Evolutionary conservation across 2,888 invertebrate species (phyloP).

Genomic region (Coelinius sp.): DNA sequence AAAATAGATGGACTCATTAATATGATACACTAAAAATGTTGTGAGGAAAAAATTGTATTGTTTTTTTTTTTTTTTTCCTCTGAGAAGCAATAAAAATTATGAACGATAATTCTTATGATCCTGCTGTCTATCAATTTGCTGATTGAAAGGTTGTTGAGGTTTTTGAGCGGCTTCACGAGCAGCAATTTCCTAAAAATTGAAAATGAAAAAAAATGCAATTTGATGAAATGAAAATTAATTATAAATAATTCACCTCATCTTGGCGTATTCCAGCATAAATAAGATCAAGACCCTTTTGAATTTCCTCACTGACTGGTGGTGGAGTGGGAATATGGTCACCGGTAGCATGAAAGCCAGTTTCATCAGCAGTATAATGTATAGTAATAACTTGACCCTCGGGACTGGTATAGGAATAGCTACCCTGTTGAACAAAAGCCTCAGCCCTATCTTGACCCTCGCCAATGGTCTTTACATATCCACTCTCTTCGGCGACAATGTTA

Average conservation of each 20-base stretch:
- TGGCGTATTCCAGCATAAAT: constrained; percentile 87
- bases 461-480: constrained; percentile 81
- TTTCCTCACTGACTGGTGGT: constrained; percentile 86
- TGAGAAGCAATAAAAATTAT: constrained; percentile 36
- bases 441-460: constrained; percentile 80
- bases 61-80: neutral
- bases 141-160: constrained; percentile 57
- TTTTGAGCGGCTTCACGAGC: constrained; percentile 72
- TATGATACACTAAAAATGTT: neutral
- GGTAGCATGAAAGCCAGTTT: constrained; percentile 84
- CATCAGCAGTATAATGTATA: constrained; percentile 86
- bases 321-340: constrained; percentile 89
- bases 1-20: neutral
- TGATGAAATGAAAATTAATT: neutral
- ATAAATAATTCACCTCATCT: constrained; percentile 72
- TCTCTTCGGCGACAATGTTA: constrained; percentile 84
- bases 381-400: constrained; percentile 84
- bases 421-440: constrained; percentile 82
- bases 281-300: constrained; percentile 88
- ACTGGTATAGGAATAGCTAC: constrained; percentile 84
- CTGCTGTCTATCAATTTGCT: constrained; percentile 63
- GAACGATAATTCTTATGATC: constrained; percentile 59
- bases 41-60: neutral
- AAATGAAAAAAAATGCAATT: constrained; percentile 26
- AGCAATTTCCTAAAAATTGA: constrained; percentile 73